These are phyloP conservation scores for Pterocles gutturalis DNA, from an alignment of 2,113 vertebrate genomes.

Conservation along the genomic window DNA sequence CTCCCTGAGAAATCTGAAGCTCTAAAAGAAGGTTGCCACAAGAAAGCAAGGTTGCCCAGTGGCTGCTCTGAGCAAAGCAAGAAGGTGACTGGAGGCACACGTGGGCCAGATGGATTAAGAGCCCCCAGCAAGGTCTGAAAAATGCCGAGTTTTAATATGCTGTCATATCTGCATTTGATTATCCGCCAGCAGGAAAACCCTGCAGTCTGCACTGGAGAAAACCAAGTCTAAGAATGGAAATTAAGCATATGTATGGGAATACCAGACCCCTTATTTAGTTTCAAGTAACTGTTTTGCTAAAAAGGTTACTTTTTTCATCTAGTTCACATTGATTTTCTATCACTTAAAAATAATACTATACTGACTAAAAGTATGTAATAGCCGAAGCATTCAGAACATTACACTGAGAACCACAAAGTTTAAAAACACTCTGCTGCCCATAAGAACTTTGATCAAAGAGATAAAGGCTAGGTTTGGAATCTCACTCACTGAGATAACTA, in stretches of 20 bases:
- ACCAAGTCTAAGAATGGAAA: not conserved
- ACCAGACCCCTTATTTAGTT: not conserved
- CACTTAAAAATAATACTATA: not conserved
- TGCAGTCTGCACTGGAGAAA: not conserved
- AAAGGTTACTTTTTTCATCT: not conserved
- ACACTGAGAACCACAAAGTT: not conserved
- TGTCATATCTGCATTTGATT: not conserved
- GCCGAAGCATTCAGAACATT: not conserved
- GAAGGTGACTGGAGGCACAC: not conserved
- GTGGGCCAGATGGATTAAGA: not conserved
- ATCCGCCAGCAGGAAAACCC: constrained; percentile 3
- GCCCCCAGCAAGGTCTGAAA: not conserved
- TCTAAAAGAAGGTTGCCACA: not conserved
- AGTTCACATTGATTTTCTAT: not conserved
- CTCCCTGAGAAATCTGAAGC: not conserved
- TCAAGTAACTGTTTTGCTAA: not conserved
- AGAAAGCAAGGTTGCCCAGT: not conserved
- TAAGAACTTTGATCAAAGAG: not conserved
- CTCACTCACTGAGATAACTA: not conserved
- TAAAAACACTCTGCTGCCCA: not conserved
- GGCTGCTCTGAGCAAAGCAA: not conserved
- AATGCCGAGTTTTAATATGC: not conserved
- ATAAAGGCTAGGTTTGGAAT: not conserved
- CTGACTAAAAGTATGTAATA: not conserved
- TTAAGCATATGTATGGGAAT: not conserved